These are phyloP conservation scores for Linnaemya vulpina DNA, from an alignment of 2,888 invertebrate genomes.

Conservation along the genomic window DNA sequence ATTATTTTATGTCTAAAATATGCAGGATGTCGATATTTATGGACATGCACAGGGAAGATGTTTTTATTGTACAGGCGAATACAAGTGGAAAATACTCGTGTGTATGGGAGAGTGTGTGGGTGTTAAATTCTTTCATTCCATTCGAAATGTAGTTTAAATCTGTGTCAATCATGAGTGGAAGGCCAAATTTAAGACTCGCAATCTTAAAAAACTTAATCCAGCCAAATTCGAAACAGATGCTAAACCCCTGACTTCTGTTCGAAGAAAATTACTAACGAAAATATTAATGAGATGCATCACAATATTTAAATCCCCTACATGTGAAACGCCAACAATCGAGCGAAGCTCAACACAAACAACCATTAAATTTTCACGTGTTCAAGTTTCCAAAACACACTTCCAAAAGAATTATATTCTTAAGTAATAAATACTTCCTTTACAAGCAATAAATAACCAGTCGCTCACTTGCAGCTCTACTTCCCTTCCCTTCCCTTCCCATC, in stretches of 20 bases:
- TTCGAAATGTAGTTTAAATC: background rate
- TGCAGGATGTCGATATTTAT: background rate
- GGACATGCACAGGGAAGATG: background rate
- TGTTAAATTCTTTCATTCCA: background rate
- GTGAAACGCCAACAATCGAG: background rate
- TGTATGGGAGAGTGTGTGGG: too few species aligned
- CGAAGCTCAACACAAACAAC: background rate
- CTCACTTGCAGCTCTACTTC: background rate
- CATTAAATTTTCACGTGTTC: background rate
- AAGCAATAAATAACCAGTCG: background rate
- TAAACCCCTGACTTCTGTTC: background rate
- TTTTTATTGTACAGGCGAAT: background rate
- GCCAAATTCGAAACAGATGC: background rate
- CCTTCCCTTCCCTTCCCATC: too few species aligned
- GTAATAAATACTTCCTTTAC: background rate
- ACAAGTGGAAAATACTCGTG: too few species aligned
- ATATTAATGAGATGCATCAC: too few species aligned
- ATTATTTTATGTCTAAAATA: slow-evolving; percentile 17
- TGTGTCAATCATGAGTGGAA: background rate
- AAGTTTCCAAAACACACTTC: background rate
- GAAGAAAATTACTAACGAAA: background rate
- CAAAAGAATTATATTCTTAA: background rate
- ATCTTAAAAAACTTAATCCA: background rate
- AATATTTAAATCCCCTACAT: too few species aligned
- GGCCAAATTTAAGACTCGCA: background rate